Evolutionary conservation across 2,113 vertebrate species (phyloP), one percentile per base, ranked within the genome.

Genomic region (Galeopterus variegatus): DNA sequence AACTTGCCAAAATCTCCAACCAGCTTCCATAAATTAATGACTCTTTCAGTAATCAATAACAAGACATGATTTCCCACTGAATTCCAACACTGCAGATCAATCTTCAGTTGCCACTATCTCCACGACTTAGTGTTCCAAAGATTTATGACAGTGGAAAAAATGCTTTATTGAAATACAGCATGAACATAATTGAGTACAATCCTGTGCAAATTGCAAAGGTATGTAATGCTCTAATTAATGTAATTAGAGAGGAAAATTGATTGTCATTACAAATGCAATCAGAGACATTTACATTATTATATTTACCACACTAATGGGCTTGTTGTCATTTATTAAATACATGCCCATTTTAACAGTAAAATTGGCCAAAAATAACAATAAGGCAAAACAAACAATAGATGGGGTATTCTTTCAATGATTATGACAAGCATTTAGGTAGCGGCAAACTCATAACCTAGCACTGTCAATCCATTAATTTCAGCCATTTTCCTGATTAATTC

Each of bases 241-340:
- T 90, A 97, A 97, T 97, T 98, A 94, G 45, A 95, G 56, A 65
- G 56, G 58, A 81, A 97, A 97, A 94, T 91, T 95, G 93, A 98
- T 93, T 93, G 86, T 36, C 36, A 52, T 92, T 96, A 76, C n/a
- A 90, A 97, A 93, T 94, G 48, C 52, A 94, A 83, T 92, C 33
- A 81, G 33, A 95, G 45, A 89, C 31, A 69, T 92, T 92, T 95
- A 94, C 58, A 87, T 86, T 93, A 82, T 96, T 93, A 65, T 95
- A 97, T 94, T 96, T 97, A 64, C 62, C 52, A 95, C 36, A 88
- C 33, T 87, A 88, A 80, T 80, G n/a, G 58, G 75, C 8, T 94
- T 96, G 86, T 93, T 92, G 69, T 86, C 36, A 41, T 96, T 95
- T 92, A 95, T 95, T 75, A 95, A 97, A 95, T 45, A 62, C 48